Base-by-base conservation (phyloP, 2,113 vertebrate species). In the Zapornia atra region DNA sequence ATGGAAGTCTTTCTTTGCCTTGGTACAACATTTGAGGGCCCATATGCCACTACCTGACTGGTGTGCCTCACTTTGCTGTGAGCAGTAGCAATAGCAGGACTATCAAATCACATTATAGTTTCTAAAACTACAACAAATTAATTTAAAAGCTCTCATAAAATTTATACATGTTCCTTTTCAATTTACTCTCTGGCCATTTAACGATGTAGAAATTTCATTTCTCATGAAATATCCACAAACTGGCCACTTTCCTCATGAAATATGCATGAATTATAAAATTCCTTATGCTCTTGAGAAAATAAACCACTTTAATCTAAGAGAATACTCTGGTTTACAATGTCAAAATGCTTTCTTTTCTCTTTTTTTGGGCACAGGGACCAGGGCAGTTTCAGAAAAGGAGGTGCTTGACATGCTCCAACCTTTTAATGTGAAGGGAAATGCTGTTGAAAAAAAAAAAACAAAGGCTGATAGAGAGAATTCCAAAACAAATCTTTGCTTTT, bases 161-260 rank as follows among this genome's bases (percentile, higher is more conserved):
- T 68, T 28, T 22, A 69, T 26, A 50, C 2, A 0, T n/a, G 12
- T 51, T 86, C 50, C 24, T 90, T 88, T 88, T 70, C 46, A 75
- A 64, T 92, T 82, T 81, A 42, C 46, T 95, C 60, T 71, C 38
- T 50, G 53, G 56, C 29, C 53, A 86, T 60, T 81, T 88, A 92
- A 90, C 63, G 53, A 68, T n/a, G 72, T 40, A 93, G 90, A 88
- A 86, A 82, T 90, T 87, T 91, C 72, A 81, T 88, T 90, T 88
- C 90, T 94, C 95, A 90, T 77, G 36, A 86, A 95, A 97, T 68
- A 95, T 44, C 93, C 72, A 95, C 79, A 88, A 83, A 96, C 51
- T 40, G 44, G 64, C 61, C 53, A 75, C 84, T 86, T 93, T 71
- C 36, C 88, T 93, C 56, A 88, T 95, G 53, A 90, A 97, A 93